Evolutionary conservation across 2,797 vertebrate genomes (phyloP).

Genomic region (Emys orbicularis): DNA sequence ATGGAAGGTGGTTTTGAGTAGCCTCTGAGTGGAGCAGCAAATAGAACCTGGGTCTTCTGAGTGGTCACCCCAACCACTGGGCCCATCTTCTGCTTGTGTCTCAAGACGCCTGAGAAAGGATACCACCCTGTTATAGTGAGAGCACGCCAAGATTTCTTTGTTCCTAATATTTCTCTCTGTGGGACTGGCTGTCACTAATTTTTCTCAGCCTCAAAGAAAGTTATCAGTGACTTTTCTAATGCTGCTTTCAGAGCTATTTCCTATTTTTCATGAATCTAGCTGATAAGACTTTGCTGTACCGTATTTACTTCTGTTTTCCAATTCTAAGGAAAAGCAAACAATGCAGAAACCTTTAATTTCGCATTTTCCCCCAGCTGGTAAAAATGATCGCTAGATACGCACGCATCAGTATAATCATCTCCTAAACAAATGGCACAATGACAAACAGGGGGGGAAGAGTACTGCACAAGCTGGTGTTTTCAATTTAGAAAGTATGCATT

Average conservation of each 20-base stretch:
- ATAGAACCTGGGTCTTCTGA: not conserved
- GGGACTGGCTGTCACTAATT: accelerated
- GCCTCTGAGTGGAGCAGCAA: not conserved
- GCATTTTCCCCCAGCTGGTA: conserved; percentile 77
- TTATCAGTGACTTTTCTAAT: not conserved
- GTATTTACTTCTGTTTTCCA: conserved; percentile 61
- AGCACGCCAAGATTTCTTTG: not conserved
- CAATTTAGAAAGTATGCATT: conserved; percentile 91
- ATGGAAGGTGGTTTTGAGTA: no score
- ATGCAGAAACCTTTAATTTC: conserved; percentile 71
- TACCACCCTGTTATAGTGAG: not conserved
- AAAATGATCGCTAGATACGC: conserved; percentile 77
- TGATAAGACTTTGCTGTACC: conserved; percentile 45
- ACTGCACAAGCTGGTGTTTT: conserved; percentile 86
- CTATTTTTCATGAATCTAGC: not conserved
- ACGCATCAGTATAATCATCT: conserved; percentile 78
- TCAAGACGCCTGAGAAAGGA: not conserved
- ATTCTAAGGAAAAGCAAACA: conserved; percentile 57
- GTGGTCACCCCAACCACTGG: not conserved
- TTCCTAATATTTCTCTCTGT: not conserved
- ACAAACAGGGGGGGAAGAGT: conserved; percentile 74
- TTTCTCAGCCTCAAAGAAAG: not conserved
- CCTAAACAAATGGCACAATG: conserved; percentile 85
- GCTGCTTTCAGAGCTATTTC: conserved; percentile 21
- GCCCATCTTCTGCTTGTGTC: not conserved